Base-by-base conservation (phyloP, 2,888 invertebrate species). In the Reticulitermes lucifugus region DNA sequence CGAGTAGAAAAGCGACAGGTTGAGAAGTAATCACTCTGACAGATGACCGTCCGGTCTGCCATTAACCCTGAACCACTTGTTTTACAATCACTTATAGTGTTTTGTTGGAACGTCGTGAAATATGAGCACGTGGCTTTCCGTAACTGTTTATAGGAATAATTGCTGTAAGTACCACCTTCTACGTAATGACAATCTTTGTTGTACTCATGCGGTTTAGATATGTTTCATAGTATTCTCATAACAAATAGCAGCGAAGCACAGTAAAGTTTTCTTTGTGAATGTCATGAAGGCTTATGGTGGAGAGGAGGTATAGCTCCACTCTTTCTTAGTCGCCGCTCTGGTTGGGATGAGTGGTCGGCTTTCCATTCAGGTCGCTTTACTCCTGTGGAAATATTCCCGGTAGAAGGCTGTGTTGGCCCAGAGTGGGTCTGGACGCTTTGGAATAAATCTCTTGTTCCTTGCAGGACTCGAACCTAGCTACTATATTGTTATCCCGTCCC, bases 1-100 rank as follows among this genome's bases (percentile, higher is more conserved):
- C 25, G 71, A 60, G 18, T 21, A n/a, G n/a, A 6, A n/a, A 21
- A 60, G 60, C 60, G 60, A 14, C 29, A 71, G 25, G 25, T 29
- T 71, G 35, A 25, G n/a, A 71, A 71, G 71, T 71, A 71, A 71
- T 71, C 29, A 71, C 71, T 71, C 6, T 29, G 71, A 71, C 29
- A 29, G 71, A 71, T 29, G 71, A 71, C 14, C 29, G 5, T 14
- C 21, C 21, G 18, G 21, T 22, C 60, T 60, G 21, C 12, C 2
- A 7, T 60, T 35, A 35, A 35, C 35, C 35, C 35, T 35, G 35
- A 35, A 4, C 35, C 60, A 7, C 60, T 51, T 51, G 51, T 51
- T 51, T 14, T 51, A 14, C 51, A 35, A 35, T 35, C 35, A 35
- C 35, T 2, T 35, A 35, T 35, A 35, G 35, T 35, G 35, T 35